phyloP scores from a whole-genome alignment of 2,797 vertebrate genomes.

The Moxostoma hubbsi region DNA sequence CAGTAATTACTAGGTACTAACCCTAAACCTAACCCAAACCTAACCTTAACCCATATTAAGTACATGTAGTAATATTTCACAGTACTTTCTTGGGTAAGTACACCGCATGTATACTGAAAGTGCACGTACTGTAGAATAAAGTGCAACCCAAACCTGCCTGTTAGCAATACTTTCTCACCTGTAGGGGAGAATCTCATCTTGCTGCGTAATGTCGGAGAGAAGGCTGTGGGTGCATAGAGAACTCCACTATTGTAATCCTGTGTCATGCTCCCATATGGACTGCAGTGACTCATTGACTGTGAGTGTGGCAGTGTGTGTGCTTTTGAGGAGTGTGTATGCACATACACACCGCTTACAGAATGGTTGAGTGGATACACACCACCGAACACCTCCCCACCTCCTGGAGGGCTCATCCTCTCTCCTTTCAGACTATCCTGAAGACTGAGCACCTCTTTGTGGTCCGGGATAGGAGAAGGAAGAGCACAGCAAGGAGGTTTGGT shows the following conservation, averaged over 20 bases:
- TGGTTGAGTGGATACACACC: conserved; percentile 66
- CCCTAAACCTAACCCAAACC: too few relatives aligned
- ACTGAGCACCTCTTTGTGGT: conserved; percentile 70
- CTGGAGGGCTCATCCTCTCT: conserved; percentile 67
- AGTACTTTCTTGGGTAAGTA: too few relatives aligned
- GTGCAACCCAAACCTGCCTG: neutral
- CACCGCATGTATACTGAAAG: too few relatives aligned
- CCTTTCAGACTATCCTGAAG: conserved; percentile 76
- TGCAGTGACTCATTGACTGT: conserved; percentile 58
- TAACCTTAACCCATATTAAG: too few relatives aligned
- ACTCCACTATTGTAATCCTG: conserved; percentile 61
- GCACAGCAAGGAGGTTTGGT: conserved; percentile 63
- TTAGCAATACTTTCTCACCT: conserved; percentile 48
- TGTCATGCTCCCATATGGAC: conserved; percentile 60
- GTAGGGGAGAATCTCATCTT: conserved; percentile 70
- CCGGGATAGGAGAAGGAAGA: conserved; percentile 54
- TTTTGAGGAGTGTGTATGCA: conserved; percentile 59
- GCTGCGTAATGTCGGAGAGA: conserved; percentile 69
- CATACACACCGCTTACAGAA: conserved; percentile 54
- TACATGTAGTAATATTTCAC: too few relatives aligned
- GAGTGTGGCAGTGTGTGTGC: conserved; percentile 55
- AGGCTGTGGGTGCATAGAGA: conserved; percentile 69
- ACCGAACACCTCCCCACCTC: conserved; percentile 38
- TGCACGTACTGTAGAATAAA: too few relatives aligned
- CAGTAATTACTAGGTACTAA: too few relatives aligned